Evolutionary conservation across 2,113 vertebrate genomes (phyloP).

Genomic region (Scalopus aquaticus): DNA sequence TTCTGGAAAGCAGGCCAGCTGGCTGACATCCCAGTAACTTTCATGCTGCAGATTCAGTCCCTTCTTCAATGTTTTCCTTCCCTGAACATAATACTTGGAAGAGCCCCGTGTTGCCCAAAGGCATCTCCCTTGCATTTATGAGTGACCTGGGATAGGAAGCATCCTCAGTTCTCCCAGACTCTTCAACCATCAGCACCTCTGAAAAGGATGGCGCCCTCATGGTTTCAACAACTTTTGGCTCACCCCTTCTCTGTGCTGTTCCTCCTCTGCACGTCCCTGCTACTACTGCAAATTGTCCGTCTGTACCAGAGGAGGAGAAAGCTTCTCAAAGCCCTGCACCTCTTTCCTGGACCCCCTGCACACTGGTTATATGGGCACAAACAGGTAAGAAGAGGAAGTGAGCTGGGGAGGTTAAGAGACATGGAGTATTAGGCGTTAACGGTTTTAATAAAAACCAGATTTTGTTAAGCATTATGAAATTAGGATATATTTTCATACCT

Average conservation of each 20-base stretch:
- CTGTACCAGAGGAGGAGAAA: too few species aligned
- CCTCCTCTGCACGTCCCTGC: neutral
- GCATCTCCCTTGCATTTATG: neutral
- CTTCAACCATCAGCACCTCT: neutral
- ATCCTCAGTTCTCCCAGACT: neutral
- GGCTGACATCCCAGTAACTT: neutral
- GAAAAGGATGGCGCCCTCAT: neutral
- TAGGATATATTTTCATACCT: too few species aligned
- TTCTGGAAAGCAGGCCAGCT: neutral
- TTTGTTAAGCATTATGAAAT: too few species aligned
- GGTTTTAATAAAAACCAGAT: too few species aligned
- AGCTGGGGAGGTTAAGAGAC: too few species aligned
- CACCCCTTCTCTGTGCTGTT: neutral
- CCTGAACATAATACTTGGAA: neutral
- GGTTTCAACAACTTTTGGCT: neutral
- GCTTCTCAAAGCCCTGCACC: too few species aligned
- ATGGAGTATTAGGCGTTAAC: too few species aligned
- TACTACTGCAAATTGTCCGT: neutral
- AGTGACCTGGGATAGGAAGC: neutral
- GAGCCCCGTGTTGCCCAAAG: neutral
- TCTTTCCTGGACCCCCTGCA: too few species aligned
- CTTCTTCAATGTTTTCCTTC: neutral
- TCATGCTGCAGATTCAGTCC: neutral
- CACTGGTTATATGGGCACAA: too few species aligned
- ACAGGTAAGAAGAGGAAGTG: too few species aligned